Evolutionary conservation across 2,888 invertebrate genomes (phyloP), one percentile per base, ranked within the genome.

Genomic region (Pollenia amentaria): DNA sequence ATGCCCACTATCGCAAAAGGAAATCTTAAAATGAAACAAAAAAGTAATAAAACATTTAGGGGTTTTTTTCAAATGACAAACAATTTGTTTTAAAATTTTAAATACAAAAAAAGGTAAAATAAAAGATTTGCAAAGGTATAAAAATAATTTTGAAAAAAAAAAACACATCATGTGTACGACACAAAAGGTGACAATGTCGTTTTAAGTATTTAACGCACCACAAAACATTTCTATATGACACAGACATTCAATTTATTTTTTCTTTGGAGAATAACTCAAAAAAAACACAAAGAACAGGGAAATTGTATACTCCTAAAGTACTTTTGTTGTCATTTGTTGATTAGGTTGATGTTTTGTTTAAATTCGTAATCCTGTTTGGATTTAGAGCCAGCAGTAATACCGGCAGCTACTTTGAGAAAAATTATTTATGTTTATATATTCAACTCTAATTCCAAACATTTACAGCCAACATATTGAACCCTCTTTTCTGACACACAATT

Each of bases 141-240:
- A 69, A 48, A 78, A 48, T 62, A 51, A 75, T 57, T 57, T 81
- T 38, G n/a, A 65, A 42, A 46, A 57, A 42, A 21, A 62, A 16
- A 44, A 77, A 57, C 48, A 57, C 44, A 67, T 67, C 46, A 64
- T 55, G 44, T 60, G 57, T 72, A 77, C 79, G 77, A 83, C 80
- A 87, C 83, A 76, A 84, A 79, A 88, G 84, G 86, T 88, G 88
- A 84, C 84, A 88, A 88, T 86, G 84, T 88, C 85, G 81, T 75
- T 86, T 76, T 79, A 65, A 83, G 75, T 82, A 87, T 84, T 84
- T 88, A 82, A 86, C 84, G 81, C 85, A 76, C 84, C 86, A 82
- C 86, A 88, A 84, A 65, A 46, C 72, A 83, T 80, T 57, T 80
- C 44, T 44, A 48, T 62, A 46, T 46, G 62, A 64, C 51, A 55